A percentile compares a stretch with the other conserved stretches of the same genome.
These are phyloP conservation scores for Cybosia mesomella DNA, from an alignment of 2,888 invertebrate genomes.

Conservation along the genomic window DNA sequence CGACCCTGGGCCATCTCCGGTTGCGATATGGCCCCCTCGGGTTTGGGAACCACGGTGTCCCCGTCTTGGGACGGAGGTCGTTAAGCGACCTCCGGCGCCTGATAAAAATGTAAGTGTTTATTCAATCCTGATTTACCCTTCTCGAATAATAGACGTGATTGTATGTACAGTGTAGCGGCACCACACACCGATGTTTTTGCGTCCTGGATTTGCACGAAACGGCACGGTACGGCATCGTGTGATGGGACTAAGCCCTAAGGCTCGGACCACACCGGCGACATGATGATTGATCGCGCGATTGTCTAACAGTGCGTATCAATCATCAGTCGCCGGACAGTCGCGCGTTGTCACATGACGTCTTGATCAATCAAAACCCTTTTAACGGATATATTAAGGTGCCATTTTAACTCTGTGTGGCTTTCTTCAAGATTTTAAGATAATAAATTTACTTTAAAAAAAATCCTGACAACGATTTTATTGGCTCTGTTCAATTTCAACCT, in stretches of 20 bases:
- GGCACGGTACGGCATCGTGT: not conserved
- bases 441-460: not conserved
- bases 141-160: too few relatives aligned
- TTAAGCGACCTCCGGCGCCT: too few relatives aligned
- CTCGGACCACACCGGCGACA: constrained; percentile 60
- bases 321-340: constrained; percentile 58
- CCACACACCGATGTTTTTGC: not conserved
- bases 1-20: too few relatives aligned
- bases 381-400: constrained; percentile 55
- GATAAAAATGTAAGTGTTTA: too few relatives aligned
- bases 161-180: too few relatives aligned
- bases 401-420: constrained; percentile 34
- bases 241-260: constrained; percentile 36
- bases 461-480: not conserved
- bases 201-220: not conserved
- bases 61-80: too few relatives aligned
- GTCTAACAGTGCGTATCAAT: constrained; percentile 66
- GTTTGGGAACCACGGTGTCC: too few relatives aligned
- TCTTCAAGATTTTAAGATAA: constrained; percentile 19
- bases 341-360: constrained; percentile 58
- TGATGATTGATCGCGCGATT: constrained; percentile 69
- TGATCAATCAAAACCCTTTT: constrained; percentile 71
- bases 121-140: too few relatives aligned
- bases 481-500: not conserved
- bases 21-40: too few relatives aligned